Base-by-base conservation (phyloP, 2,888 invertebrate genomes). In the Noctua janthina region DNA sequence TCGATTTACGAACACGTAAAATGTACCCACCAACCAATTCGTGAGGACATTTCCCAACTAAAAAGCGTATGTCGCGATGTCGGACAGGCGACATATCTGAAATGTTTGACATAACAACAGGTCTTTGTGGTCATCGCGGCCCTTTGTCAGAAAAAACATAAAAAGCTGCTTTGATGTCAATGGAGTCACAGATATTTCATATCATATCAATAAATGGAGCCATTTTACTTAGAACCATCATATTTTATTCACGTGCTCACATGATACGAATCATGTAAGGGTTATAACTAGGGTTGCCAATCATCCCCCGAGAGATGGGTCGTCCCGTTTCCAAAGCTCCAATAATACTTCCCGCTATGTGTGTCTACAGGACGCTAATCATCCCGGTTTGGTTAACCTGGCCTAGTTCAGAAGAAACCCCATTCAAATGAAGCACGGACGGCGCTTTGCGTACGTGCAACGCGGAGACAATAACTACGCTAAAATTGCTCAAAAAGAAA, bases 121-220 rank as follows among this genome's bases (percentile, higher is more conserved):
- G 56, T 70, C 83, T 87, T 87, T 87, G 87, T 87, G 83, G 85
- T 62, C 74, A 78, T 64, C 51, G 62, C 43, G 1, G 20, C 56
- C 66, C 56, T 79, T 83, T 81, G 78, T 76, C 75, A 72, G 62
- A 35, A 59, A 79, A 79, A 70, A 83, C 74, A 75, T 77, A 78
- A 78, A 86, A 78, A 68, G 69, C 54, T 73, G n/a, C 79, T 85
- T 85, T 87, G 84, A 83, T 82, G 71, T 85, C 79, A 80, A 84
- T 82, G 43, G 43, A 78, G 49, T 78, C 78, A 70, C 66, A 67
- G 54, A 81, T 71, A 78, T 78, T 68, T 54, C 17, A 76, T 68
- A 51, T 29, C 54, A 64, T 51, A 56, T 78, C 79, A 66, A 80
- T 74, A 67, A 76, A 67, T 67, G 7, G 17, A 78, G 51, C 8